Base-by-base conservation (phyloP, 1,140 invertebrate genomes). In the Drosophila novamexicana region DNA sequence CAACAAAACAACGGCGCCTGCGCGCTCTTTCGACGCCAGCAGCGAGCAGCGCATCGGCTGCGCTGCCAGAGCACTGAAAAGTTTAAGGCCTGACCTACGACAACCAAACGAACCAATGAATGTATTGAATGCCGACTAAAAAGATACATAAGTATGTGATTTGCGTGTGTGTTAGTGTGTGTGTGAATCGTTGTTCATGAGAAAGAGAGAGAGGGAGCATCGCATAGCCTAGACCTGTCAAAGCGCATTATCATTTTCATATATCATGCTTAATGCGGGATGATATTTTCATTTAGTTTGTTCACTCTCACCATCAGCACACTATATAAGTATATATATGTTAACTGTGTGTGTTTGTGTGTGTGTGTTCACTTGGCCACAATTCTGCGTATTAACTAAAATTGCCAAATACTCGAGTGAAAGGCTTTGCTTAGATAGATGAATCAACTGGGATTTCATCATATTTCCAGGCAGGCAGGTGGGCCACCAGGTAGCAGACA, bases 201-300 rank as follows among this genome's bases (percentile, higher is more conserved):
- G 32, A 56, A n/a, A 18, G 52, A 34, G 61, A 36, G 50, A 18
- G 54, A 45, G 45, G 61, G 45, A 79, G 57, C 53, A 39, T 37
- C 59, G 59, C 12, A 62, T 49, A 37, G 59, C 40, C 52, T 71
- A 59, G 49, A 75, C 67, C 76, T 83, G 81, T 83, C 81, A 83
- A 84, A 79, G 76, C 76, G 72, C 62, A 83, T 83, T 83, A 83
- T 70, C 73, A 84, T 83, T 83, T 83, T 79, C 80, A 83, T 83
- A 83, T 84, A 77, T 83, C 81, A 83, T 79, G 64, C 64, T 70
- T 63, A 79, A 83, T 79, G 58, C 52, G 69, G 65, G 66, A 72
- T 72, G 57, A 66, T 70, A 66, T 66, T 59, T 67, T 63, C 45
- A 76, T 68, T 74, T 63, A 53, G 49, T 62, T 68, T 68, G 45